Percentiles rank a stretch among this genome's conserved stretches.
Evolutionary conservation across 2,888 invertebrate genomes (phyloP).

Genomic region (Idaea dimidiata): DNA sequence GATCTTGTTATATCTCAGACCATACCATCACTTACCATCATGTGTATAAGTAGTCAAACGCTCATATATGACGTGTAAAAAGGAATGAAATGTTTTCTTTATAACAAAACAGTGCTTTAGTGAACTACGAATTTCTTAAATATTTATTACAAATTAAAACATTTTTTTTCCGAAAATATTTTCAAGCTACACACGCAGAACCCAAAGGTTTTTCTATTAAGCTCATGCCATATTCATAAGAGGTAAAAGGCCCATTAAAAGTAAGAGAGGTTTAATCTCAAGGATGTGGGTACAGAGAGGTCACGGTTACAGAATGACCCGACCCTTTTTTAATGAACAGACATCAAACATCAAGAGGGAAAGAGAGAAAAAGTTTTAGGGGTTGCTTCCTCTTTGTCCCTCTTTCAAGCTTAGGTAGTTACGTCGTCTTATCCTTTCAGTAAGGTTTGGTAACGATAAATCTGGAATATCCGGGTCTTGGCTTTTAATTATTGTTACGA

Average conservation of each 20-base stretch:
- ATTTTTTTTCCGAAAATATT: neutral
- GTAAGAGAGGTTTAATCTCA: neutral
- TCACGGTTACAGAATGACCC: constrained; percentile 27
- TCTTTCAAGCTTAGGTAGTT: neutral
- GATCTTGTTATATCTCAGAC: no score
- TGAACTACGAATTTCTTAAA: no score
- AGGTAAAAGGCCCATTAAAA: neutral
- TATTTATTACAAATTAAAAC: neutral
- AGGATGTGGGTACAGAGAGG: constrained; percentile 16
- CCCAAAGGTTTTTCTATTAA: neutral
- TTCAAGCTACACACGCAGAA: neutral
- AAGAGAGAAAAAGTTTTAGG: neutral
- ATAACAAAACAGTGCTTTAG: no score
- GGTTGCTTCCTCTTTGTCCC: neutral
- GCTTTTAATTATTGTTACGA: neutral
- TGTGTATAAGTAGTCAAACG: no score
- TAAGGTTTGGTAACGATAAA: neutral
- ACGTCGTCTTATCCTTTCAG: neutral
- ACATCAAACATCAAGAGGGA: constrained; percentile 21
- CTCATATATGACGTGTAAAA: no score
- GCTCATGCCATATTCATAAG: constrained; percentile 1
- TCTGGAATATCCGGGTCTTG: neutral
- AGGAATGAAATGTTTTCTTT: no score
- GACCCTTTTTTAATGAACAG: constrained; percentile 35
- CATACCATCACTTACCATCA: no score